Evolutionary conservation across 2,797 vertebrate genomes (phyloP), one percentile per base, ranked within the genome.

Genomic region (Oreochromis mossambicus): DNA sequence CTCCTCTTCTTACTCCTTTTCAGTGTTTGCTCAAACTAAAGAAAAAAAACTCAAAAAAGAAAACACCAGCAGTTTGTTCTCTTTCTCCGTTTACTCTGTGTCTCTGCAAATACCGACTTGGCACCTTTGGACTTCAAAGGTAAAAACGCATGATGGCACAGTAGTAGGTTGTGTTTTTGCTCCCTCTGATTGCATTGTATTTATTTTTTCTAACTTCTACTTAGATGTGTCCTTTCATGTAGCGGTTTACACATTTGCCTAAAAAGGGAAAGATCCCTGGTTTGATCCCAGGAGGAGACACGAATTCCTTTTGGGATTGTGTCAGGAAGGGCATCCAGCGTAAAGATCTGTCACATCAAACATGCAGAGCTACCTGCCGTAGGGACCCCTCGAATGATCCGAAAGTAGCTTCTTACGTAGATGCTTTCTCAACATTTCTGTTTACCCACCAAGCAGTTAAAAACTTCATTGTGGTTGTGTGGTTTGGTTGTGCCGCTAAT

Each of bases 1-100:
- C 58, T 29, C 81, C 83, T 86, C 80, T 50, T 86, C 79, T 88
- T 36, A 68, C 56, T 77, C 21, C 77, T 86, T 34, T 54, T 79
- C 14, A 68, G 43, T 58, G 61, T 88, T 80, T 76, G 70, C 78
- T 89, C 76, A 63, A 83, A 89, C 83, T 83, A 63, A 77, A 82
- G 85, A 92, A 70, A 46, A 6, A 41, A 70, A 70, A 46, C 38
- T 63, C 34, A 86, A 92, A 70, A 26, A 1, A 68, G 36, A 70
- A 70, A 70, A 70, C 83, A 82, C 77, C 63, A 58, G 15, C 80
- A 52, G 61, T 78, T 43, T 90, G 79, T 89, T 86, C 80, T 77
- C 85, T 84, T 52, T 79, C 84, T 81, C 58, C 32, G 55, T 29
- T 87, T 50, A 24, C 78, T 81, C 77, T 54, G 77, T 75, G 82